A percentile compares a stretch with the other conserved stretches of the same genome.
phyloP scores from a whole-genome alignment of 2,113 vertebrate genomes.

The Synchiropus splendidus region DNA sequence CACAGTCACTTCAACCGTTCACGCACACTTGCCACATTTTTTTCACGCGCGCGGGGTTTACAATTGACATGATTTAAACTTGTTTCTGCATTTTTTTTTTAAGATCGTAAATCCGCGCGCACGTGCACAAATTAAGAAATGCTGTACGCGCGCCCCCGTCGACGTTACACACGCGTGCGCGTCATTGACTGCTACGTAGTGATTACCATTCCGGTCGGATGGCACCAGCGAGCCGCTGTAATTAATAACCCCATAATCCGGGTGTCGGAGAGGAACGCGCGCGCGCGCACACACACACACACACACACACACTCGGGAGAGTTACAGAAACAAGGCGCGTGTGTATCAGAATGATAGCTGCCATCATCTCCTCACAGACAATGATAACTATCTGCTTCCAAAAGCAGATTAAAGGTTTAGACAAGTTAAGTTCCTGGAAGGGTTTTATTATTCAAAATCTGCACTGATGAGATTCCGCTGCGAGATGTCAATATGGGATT shows the following conservation, averaged over 20 bases:
- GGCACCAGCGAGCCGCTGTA: slow-evolving; percentile 67
- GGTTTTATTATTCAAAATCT: slow-evolving; percentile 55
- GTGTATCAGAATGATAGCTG: slow-evolving; percentile 55
- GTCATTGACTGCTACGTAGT: slow-evolving; percentile 65
- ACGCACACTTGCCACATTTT: too few species aligned
- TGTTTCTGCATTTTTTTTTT: too few species aligned
- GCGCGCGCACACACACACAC: slow-evolving; percentile 38
- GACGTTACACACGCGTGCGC: slow-evolving; percentile 30
- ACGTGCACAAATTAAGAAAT: not conserved
- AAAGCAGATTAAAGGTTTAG: slow-evolving; percentile 72
- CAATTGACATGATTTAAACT: too few species aligned
- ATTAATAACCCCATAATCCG: slow-evolving; percentile 74
- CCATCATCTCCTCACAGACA: slow-evolving; percentile 61
- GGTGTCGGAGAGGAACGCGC: slow-evolving; percentile 51
- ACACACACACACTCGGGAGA: slow-evolving; percentile 22
- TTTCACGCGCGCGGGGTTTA: too few species aligned
- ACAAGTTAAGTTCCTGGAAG: slow-evolving; percentile 59
- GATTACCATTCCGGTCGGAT: slow-evolving; percentile 72
- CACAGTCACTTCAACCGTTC: too few species aligned
- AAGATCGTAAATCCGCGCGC: too few species aligned
- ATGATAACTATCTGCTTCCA: slow-evolving; percentile 64
- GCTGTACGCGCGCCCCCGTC: too few species aligned
- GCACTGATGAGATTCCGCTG: slow-evolving; percentile 55
- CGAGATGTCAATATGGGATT: slow-evolving; percentile 51
- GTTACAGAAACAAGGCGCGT: slow-evolving; percentile 55